Evolutionary conservation across 2,113 vertebrate genomes (phyloP), one percentile per base, ranked within the genome.

Genomic region (Tetraodon nigroviridis): DNA sequence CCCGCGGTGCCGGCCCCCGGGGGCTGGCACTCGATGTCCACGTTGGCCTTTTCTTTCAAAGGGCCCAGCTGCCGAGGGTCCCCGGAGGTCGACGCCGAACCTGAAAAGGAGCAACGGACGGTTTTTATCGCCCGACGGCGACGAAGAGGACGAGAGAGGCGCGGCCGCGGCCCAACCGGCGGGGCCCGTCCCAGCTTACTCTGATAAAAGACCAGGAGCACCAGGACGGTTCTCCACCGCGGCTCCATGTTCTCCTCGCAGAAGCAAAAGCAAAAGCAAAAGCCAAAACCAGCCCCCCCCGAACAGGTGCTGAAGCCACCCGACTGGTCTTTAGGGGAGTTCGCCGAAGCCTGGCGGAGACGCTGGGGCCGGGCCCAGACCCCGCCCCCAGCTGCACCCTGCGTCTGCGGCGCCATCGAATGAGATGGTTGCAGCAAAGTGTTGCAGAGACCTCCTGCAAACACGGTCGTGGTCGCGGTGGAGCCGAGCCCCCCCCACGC

Each of bases 1-100:
- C 11, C 24, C 0, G n/a, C n/a, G n/a, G n/a, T n/a, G n/a, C n/a
- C n/a, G n/a, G 0, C 0, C 0, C 0, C 0, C 0, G 0, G 0
- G 7, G 46, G 14, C 0, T 0, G 0, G 49, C 88, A 90, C 0
- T 0, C 0, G 1, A 90, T 67, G 0, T 17, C 0, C 10, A 57
- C 5, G 0, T 0, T 0, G 0, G 0, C 0, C 1, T 18, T 75
- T 14, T 69, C 64, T 5, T 37, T 11, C 0, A 11, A 2, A 1
- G 3, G 6, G 1, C 3, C 3, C 6, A 2, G 15, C 2, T 0
- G 0, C 0, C 0, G 14, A 6, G 2, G 2, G 27, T 18, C 42
- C 12, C 32, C 80, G n/a, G 48, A 2, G 16, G 48, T 14, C 0
- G 67, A n/a, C 16, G 45, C 81, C 84, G 57, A 19, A n/a, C n/a